Evolutionary conservation across 2,797 vertebrate genomes (phyloP), one percentile per base, ranked within the genome.

Genomic region (Acrocephalus scirpaceus): DNA sequence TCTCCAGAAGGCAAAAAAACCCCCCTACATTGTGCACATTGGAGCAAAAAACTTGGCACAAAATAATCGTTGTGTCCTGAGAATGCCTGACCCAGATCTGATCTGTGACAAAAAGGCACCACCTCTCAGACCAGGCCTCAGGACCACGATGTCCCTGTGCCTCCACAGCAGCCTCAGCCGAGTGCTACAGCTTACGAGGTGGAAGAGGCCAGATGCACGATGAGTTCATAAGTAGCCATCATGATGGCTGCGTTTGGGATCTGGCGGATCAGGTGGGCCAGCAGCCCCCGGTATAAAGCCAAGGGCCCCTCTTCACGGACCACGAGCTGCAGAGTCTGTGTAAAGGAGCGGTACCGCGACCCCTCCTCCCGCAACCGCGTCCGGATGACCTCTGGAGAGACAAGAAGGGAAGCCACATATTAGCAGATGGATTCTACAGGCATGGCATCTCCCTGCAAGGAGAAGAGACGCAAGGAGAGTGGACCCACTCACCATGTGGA

Each of bases 221-320:
- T 94, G 23, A 95, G 76, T 88, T 97, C 97, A 2, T 97, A 97
- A 50, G 97, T 97, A 54, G 93, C 97, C 97, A 97, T 97, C 76
- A 40, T 86, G 47, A 97, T 97, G 22, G 97, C 97, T 9, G 97
- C 48, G 5, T 97, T 97, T 29, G 97, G 97, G 54, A 97, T 97
- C 94, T 97, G 97, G 47, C 97, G 95, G 69, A 97, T 89, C 91
- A 97, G 64, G 51, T 97, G 97, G 7, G 90, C 89, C 75, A 94
- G 80, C 7, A 97, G 96, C 20, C 97, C 97, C 42, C 96, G 92
- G 91, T 97, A 97, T 5, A 97, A 78, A 72, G 97, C 97, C 32
- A 27, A 65, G 50, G 85, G 66, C 23, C 97, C 97, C 56, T 97
- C 97, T 44, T 97, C 97, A 10, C 4, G 67, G 61, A 61, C 92